These are phyloP conservation scores for Chymomyza costata DNA, from an alignment of 1,140 invertebrate genomes.

Conservation along the genomic window DNA sequence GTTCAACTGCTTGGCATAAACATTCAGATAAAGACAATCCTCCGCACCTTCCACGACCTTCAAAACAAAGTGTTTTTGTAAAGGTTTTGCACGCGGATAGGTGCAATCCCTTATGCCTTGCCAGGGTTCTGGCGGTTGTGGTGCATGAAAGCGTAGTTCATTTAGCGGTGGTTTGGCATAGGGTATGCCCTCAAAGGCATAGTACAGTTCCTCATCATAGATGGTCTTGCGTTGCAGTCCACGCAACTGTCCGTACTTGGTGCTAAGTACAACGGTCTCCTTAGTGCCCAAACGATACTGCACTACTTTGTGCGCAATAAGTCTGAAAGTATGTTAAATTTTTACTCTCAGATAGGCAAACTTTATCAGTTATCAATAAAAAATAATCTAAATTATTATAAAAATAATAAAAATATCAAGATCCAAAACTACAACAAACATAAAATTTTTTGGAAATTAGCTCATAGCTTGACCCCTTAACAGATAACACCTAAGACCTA, in stretches of 20 bases:
- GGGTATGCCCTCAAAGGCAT: conserved; percentile 78
- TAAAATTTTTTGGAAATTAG: no score
- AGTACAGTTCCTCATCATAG: conserved; percentile 59
- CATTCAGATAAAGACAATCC: conserved; percentile 68
- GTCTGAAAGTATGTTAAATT: conserved; percentile 31
- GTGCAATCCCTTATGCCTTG: conserved; percentile 75
- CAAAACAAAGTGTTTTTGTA: conserved; percentile 48
- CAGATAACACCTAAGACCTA: conserved; percentile 30
- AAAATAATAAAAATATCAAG: not conserved
- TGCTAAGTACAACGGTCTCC: conserved; percentile 36
- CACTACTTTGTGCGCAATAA: conserved; percentile 47
- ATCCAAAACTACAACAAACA: no score
- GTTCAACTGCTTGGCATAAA: conserved; percentile 52
- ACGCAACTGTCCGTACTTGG: conserved; percentile 36
- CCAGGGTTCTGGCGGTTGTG: conserved; percentile 77
- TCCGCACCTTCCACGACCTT: conserved; percentile 49
- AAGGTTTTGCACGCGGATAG: conserved; percentile 34
- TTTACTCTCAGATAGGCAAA: conserved; percentile 3
- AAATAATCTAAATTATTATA: not conserved
- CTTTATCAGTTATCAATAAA: conserved; percentile 6
- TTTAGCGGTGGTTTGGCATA: conserved; percentile 82
- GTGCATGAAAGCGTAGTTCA: conserved; percentile 79
- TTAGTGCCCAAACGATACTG: conserved; percentile 50
- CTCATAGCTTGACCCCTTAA: no score
- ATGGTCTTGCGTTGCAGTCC: conserved; percentile 47